A percentile compares a stretch with the other conserved stretches of the same genome.
phyloP scores from a whole-genome alignment of 2,797 vertebrate species.

The Melopsittacus undulatus region DNA sequence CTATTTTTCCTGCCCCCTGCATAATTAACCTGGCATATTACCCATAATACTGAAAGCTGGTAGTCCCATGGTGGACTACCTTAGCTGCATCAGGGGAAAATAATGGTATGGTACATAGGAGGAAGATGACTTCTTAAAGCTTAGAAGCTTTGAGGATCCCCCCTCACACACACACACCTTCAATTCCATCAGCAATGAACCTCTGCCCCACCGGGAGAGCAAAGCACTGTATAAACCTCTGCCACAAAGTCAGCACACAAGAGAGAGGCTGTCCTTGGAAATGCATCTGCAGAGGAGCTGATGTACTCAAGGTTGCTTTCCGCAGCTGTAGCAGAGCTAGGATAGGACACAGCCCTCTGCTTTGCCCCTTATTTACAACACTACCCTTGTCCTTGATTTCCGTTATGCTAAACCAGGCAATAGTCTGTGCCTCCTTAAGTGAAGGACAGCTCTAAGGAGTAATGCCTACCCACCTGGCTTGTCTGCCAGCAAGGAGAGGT shows the following conservation, averaged over 20 bases:
- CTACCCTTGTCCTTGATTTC: constrained; percentile 1
- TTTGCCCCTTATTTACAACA: not conserved
- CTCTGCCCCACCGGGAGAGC: not conserved
- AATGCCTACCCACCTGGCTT: constrained; percentile 36
- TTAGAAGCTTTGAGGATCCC: not conserved
- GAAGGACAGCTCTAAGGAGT: not conserved
- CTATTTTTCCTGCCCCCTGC: constrained; percentile 45
- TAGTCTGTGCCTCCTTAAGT: not conserved
- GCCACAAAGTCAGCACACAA: not conserved
- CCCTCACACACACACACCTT: fast-evolving
- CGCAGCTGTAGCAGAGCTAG: not conserved
- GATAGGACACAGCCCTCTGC: not conserved
- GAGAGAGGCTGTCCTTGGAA: not conserved
- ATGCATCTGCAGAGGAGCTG: not conserved
- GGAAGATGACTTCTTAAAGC: not conserved
- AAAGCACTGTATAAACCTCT: not conserved
- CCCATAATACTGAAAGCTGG: constrained; percentile 18
- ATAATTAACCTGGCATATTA: constrained; percentile 46
- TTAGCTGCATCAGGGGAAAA: not conserved
- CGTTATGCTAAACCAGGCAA: not conserved
- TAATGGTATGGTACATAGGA: not conserved
- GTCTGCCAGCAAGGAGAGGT: constrained; percentile 50
- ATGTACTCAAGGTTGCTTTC: not conserved
- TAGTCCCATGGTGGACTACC: not conserved
- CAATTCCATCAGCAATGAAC: not conserved